phyloP scores from a whole-genome alignment of 2,888 invertebrate species.

The Scaeva pyrastri region DNA sequence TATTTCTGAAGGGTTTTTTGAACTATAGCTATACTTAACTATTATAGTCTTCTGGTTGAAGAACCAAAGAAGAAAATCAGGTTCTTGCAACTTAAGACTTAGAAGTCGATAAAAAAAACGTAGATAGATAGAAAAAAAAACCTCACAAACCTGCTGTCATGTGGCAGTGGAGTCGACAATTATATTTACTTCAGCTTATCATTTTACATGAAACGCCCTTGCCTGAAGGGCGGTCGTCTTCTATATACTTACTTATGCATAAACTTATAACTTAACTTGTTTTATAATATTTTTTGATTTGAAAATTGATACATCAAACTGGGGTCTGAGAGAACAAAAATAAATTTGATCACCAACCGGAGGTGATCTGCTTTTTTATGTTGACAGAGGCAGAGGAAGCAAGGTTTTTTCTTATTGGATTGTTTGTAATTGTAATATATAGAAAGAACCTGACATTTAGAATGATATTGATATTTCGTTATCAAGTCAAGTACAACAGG shows the following conservation, averaged over 20 bases:
- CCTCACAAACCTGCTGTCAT: background rate
- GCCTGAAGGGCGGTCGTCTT: slow-evolving; percentile 18
- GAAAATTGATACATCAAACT: slow-evolving; percentile 13
- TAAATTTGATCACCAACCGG: slow-evolving; percentile 11
- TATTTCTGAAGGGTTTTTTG: background rate
- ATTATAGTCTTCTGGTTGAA: background rate
- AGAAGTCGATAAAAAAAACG: background rate
- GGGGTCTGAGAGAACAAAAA: slow-evolving; percentile 3
- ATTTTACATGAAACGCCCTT: slow-evolving; percentile 19
- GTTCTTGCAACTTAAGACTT: background rate
- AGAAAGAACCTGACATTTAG: background rate
- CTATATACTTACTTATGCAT: background rate
- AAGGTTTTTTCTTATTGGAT: slow-evolving; percentile 3
- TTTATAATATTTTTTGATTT: slow-evolving; percentile 1
- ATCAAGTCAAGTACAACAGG: slow-evolving; percentile 19
- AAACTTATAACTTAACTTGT: background rate
- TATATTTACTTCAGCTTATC: background rate
- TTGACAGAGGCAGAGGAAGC: background rate
- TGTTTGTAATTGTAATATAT: background rate
- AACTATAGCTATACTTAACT: too few species aligned
- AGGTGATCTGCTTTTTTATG: slow-evolving; percentile 10
- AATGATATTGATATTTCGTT: slow-evolving; percentile 15
- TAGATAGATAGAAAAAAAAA: too few species aligned
- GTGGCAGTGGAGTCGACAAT: too few species aligned
- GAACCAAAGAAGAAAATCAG: background rate